Evolutionary conservation across 2,888 invertebrate species (phyloP), one percentile per base, ranked within the genome.

Genomic region (Limulus polyphemus): DNA sequence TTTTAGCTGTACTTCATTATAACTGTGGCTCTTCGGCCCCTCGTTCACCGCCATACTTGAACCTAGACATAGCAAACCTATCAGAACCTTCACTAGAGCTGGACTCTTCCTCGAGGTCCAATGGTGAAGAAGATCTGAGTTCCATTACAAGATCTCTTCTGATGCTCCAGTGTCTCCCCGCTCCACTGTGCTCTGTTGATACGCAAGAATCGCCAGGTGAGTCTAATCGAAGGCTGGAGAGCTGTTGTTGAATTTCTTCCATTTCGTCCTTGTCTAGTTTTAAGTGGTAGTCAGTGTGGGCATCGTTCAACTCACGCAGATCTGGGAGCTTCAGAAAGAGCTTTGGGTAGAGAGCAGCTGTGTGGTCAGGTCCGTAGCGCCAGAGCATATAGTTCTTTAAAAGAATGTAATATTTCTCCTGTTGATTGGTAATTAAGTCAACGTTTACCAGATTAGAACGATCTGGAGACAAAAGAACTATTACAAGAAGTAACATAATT

Each of bases 401-500:
- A 13, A 67, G 59, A 10, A 63, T 57, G 12, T 69, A 64, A 57
- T 63, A 70, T 49, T 74, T 75, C 60, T 77, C 77, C 68, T 78
- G 78, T 55, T 74, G 73, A 46, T 69, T 64, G 4, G 73, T 71
- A 10, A 79, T 74, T 32, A 70, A 61, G 14, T 69, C 72, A 47
- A 70, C 70, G 59, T 74, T 72, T 14, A 68, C 64, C 14, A 78
- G 70, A 55, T 72, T 74, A 11, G 73, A 71, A 49, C 77, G 70
- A 63, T 78, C 78, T 0, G 77, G 75, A 14, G 75, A 74, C 68
- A 77, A 76, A 3, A 79, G 73, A 47, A 77, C 76, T 14, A 78
- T 76, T 60, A 78, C 71, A 52, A 75, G 71, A 9, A 79, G 69
- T 9, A 78, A 70, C 73, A 77, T 75, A 49, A 75, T 72, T 9